Base-by-base conservation (phyloP, 2,113 vertebrate genomes). In the Neomonachus schauinslandi region DNA sequence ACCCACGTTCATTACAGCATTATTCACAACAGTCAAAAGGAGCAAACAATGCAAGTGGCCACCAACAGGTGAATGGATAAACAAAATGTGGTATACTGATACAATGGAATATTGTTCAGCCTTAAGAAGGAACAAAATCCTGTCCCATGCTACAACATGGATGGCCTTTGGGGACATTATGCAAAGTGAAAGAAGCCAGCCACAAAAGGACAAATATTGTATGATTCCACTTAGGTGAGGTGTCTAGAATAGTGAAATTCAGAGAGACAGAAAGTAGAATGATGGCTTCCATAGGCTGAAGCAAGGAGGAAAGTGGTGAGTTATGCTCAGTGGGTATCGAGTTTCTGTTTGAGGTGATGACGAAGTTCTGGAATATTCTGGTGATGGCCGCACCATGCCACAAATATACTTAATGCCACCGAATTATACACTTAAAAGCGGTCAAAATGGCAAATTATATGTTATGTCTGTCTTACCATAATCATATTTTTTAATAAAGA, bases 211-310 rank as follows among this genome's bases (percentile, higher is more conserved):
- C 46, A 61, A n/a, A 33, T 69, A 4, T 11, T 33, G 1, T 39
- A 46, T 51, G 16, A 42, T 7, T 53, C 12, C 42, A 51, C 10
- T 19, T 33, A 4, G 0, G 0, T 14, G 77, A 42, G 63, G 33
- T 14, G 39, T 57, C 77, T 53, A 7, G 61, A 63, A 8, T 7
- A 7, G 31, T 57, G 33, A 39, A 5, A 39, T 24, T 26, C 46
- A 22, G 6, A 46, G 19, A 80, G 46, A 57, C 33, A 61, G 59
- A 42, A n/a, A 57, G 14, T 1, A 63, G 61, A 24, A 14, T 53
- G 36, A 22, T 9, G 9, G n/a, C n/a, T 33, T 5, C 26, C 15
- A 1, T 10, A 3, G 13, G 18, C 19, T 39, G 2, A 33, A 19
- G 19, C 18, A 12, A 42, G 74, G 28, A 49, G 26, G 21, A 7